These are phyloP conservation scores for Zoanthus solanderi DNA, from an alignment of 92 coral and sea anemone species.

Conservation along the genomic window DNA sequence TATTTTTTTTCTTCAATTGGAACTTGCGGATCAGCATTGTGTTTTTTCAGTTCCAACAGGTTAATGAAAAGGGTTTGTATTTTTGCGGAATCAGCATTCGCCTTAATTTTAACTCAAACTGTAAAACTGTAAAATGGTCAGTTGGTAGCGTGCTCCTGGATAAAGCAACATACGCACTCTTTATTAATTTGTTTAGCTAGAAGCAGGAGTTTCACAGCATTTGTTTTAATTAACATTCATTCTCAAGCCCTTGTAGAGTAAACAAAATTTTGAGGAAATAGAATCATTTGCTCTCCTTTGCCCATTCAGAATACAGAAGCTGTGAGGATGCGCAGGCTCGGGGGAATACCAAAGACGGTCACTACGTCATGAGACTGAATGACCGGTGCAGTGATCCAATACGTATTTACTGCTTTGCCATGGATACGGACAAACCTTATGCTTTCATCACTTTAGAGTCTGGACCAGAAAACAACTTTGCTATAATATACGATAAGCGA, in stretches of 20 bases:
- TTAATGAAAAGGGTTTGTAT: too few species aligned
- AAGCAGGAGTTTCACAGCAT: too few species aligned
- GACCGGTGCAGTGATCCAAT: slow-evolving; percentile 84
- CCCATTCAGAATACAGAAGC: slow-evolving; percentile 73
- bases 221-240: too few species aligned
- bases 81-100: too few species aligned
- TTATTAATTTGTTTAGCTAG: too few species aligned
- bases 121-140: too few species aligned
- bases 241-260: too few species aligned
- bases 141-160: too few species aligned
- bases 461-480: slow-evolving; percentile 87
- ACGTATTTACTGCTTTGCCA: slow-evolving; percentile 86
- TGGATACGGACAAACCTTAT: slow-evolving; percentile 68
- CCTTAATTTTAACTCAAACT: too few species aligned
- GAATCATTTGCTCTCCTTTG: not conserved
- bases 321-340: slow-evolving; percentile 84
- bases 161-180: too few species aligned
- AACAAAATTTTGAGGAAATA: too few species aligned
- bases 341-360: slow-evolving; percentile 86
- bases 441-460: slow-evolving; percentile 86
- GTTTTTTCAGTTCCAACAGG: too few species aligned
- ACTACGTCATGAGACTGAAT: slow-evolving; percentile 80
- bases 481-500: slow-evolving; percentile 79
- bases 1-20: not conserved
- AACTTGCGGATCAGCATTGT: not conserved